Conservation (phyloP, 1,140 invertebrate species). For the Lordiphosa clarofinis region DNA sequence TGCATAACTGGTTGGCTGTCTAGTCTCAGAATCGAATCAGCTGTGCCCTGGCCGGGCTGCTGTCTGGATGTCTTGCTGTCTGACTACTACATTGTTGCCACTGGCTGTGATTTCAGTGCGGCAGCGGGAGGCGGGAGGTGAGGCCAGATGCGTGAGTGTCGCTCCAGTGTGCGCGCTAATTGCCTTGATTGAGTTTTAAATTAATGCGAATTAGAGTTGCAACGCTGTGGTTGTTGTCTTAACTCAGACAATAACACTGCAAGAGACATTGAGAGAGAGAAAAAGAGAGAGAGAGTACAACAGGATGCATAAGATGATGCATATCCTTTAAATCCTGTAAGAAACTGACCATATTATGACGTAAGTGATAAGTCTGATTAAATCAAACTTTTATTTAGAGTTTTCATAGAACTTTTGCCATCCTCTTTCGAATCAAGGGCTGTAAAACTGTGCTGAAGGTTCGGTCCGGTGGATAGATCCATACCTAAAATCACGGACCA, state of each 20-base stretch:
- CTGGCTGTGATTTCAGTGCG: constrained; percentile 41
- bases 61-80: constrained; percentile 44
- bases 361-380: too few relatives aligned
- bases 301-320: too few relatives aligned
- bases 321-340: too few relatives aligned
- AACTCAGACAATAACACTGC: constrained; percentile 34
- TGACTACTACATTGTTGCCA: constrained; percentile 56
- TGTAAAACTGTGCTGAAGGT: too few relatives aligned
- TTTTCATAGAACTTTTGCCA: too few relatives aligned
- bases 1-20: constrained; percentile 34
- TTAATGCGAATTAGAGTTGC: constrained; percentile 74
- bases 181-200: constrained; percentile 77
- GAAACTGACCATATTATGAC: too few relatives aligned
- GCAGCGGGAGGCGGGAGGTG: constrained; percentile 8
- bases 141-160: constrained; percentile 33
- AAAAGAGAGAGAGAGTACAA: neutral
- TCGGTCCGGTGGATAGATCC: too few relatives aligned
- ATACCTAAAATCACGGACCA: too few relatives aligned
- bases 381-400: too few relatives aligned
- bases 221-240: constrained; percentile 34
- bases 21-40: constrained; percentile 26
- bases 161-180: constrained; percentile 62
- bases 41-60: constrained; percentile 38
- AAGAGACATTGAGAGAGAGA: neutral
- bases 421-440: too few relatives aligned